Percentiles rank a stretch among this genome's conserved stretches.
phyloP scores from a whole-genome alignment of 2,888 invertebrate genomes.

The Eremobia ochroleuca region DNA sequence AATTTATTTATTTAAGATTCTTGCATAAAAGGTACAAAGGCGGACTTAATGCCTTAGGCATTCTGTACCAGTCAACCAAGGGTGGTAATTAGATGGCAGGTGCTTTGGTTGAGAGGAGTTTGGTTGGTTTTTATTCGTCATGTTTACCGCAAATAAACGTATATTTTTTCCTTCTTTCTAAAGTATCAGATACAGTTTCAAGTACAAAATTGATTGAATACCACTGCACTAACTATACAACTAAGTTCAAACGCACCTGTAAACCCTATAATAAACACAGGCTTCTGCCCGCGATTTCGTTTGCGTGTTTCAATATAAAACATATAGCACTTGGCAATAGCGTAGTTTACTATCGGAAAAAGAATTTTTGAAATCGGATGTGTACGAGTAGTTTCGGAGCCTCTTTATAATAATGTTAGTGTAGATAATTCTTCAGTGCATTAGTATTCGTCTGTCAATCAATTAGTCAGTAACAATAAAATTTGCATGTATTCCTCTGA shows the following conservation, averaged over 20 bases:
- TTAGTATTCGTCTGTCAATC: neutral
- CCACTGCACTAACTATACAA: too few species aligned
- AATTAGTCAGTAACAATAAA: neutral
- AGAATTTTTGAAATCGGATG: neutral
- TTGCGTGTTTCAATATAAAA: neutral
- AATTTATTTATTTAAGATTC: too few species aligned
- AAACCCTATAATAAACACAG: too few species aligned
- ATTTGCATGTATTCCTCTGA: neutral
- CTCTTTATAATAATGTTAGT: neutral
- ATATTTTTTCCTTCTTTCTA: too few species aligned
- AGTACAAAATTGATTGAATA: neutral
- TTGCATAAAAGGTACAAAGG: too few species aligned
- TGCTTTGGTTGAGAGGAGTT: too few species aligned
- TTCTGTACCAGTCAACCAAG: too few species aligned
- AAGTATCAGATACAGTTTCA: neutral
- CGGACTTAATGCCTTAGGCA: too few species aligned
- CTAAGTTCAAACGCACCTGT: too few species aligned
- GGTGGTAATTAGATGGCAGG: too few species aligned
- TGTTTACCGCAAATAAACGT: too few species aligned
- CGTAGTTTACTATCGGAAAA: neutral
- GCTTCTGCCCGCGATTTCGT: neutral
- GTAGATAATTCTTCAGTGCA: neutral
- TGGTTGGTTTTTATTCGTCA: too few species aligned
- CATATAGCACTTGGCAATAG: neutral
- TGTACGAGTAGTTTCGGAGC: neutral